Base-by-base conservation (phyloP, 2,888 invertebrate genomes). In the Poecilus cupreus region DNA sequence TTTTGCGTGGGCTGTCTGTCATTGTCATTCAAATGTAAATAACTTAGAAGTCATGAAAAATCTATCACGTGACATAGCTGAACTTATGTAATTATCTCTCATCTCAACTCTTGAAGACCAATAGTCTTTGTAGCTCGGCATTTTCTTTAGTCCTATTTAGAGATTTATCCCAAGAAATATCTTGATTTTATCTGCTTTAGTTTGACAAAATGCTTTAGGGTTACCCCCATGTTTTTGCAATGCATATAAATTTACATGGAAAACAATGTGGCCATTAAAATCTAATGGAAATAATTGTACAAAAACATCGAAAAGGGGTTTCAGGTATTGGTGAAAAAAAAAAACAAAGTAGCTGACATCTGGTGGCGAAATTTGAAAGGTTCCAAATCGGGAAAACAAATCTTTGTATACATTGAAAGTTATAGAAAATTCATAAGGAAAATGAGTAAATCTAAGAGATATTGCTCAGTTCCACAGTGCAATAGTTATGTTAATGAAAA, bases 21-120 rank as follows among this genome's bases (percentile, higher is more conserved):
- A 51, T 51, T 80, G 51, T 80, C 51, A 49, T 80, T 80, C 11
- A 81, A n/a, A 20, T 81, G 75, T 39, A 81, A 54, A 24, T 76
- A 43, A 18, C 8, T n/a, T 11, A 76, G 57, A 24, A 76, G 16
- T 54, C 76, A 76, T 5, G 13, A n/a, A 20, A 60, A 80, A 80
- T 13, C 80, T 18, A 74, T 80, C 20, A 3, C 68, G 8, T 18
- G 80, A 46, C 43, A 79, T 79, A 8, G 24, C 22, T 20, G 24
- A 13, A n/a, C 70, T 39, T 13, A 79, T 79, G 43, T 43, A 79
- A 6, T 13, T 2, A 72, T 79, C 80, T 26, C 54, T 26, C 13
- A 79, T 18, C n/a, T 74, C 68, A 18, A 60, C 5, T 10, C 4
- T 79, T 8, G n/a, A 60, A 20, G 70, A 79, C 80, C 70, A 72